Percentiles rank a stretch among this genome's conserved stretches.
These are phyloP conservation scores for Drosophila cognata DNA, from an alignment of 2,888 invertebrate genomes.

Conservation along the genomic window DNA sequence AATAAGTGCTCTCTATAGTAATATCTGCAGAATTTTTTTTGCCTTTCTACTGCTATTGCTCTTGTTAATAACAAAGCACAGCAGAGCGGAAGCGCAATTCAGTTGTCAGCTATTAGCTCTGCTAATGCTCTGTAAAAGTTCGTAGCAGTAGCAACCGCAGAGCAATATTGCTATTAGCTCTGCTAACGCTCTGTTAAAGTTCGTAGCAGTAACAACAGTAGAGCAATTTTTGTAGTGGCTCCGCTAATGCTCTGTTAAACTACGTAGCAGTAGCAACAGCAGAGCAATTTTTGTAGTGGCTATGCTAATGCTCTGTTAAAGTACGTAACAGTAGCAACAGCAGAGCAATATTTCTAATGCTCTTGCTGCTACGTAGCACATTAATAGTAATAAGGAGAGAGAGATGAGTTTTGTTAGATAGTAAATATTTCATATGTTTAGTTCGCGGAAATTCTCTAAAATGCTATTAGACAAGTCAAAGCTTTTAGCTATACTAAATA, in stretches of 20 bases:
- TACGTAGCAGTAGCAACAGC: background rate
- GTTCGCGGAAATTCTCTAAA: background rate
- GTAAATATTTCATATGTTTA: background rate
- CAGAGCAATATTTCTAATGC: background rate
- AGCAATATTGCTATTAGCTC: background rate
- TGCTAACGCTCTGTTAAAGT: background rate
- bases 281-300: background rate
- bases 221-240: background rate
- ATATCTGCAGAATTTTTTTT: background rate
- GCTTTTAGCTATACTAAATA: background rate
- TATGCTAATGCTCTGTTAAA: too few species aligned
- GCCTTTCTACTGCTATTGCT: background rate
- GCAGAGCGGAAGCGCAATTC: background rate
- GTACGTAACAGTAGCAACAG: too few species aligned
- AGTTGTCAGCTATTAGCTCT: background rate
- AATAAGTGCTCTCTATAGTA: background rate
- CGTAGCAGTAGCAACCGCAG: background rate
- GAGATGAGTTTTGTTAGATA: background rate
- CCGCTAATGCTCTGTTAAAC: background rate
- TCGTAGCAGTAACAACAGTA: background rate
- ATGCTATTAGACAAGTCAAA: background rate
- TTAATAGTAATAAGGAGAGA: too few species aligned
- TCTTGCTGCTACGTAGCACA: too few species aligned
- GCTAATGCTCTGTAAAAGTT: background rate
- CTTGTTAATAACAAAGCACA: background rate